Percentiles rank a stretch among this genome's conserved stretches.
These are phyloP conservation scores for Lophura nycthemera DNA, from an alignment of 2,113 vertebrate genomes.

Conservation along the genomic window DNA sequence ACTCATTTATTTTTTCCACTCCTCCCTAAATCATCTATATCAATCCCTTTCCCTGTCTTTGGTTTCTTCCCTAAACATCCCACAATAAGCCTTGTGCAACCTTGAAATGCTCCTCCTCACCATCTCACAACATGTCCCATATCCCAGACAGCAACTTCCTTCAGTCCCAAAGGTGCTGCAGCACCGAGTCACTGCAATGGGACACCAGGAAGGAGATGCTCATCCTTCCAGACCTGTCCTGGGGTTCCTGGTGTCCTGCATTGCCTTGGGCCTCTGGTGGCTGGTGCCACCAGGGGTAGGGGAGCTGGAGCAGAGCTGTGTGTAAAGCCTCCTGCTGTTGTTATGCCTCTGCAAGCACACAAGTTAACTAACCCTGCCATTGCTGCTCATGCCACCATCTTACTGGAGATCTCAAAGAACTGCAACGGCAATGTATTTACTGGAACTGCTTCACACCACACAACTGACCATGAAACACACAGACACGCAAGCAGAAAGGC, in stretches of 20 bases:
- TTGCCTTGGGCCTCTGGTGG: too few relatives aligned
- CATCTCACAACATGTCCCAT: background rate
- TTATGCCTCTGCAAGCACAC: background rate
- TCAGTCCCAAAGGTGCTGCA: background rate
- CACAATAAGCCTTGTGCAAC: background rate
- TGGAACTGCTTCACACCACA: background rate
- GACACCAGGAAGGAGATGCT: background rate
- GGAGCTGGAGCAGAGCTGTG: background rate
- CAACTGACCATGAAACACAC: background rate
- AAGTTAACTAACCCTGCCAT: background rate
- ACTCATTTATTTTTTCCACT: background rate
- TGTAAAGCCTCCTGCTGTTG: too few relatives aligned
- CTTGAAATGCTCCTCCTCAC: background rate
- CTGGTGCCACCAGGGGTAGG: background rate
- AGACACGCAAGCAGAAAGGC: background rate
- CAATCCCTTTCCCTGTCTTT: background rate
- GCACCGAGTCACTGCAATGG: background rate
- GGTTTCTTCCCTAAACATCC: background rate
- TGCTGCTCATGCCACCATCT: background rate
- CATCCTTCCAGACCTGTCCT: background rate
- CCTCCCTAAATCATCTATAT: background rate
- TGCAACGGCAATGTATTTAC: background rate
- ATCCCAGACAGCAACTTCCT: background rate
- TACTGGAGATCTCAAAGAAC: background rate
- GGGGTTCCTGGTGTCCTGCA: background rate